Percentiles rank a stretch among this genome's conserved stretches.
Conservation (phyloP, 2,888 invertebrate genomes). For the Nymphalis urticae region DNA sequence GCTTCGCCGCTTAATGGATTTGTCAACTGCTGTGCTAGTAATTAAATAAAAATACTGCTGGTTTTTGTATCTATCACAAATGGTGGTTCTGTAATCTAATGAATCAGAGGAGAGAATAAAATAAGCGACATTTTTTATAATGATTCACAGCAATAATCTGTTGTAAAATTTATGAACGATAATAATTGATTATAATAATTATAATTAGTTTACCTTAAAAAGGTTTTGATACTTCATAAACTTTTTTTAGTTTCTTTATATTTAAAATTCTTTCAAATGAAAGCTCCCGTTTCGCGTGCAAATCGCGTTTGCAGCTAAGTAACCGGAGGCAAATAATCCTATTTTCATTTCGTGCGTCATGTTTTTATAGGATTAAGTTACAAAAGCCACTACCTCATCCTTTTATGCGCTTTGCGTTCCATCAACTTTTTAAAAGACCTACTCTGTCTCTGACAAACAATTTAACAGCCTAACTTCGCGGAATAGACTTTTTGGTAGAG, state of each 20-base stretch:
- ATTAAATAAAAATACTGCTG: constrained; percentile 75
- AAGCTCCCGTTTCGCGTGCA: constrained; percentile 19
- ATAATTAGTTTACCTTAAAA: no score
- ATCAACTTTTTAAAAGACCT: constrained; percentile 68
- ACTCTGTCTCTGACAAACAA: constrained; percentile 71
- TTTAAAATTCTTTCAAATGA: constrained; percentile 22
- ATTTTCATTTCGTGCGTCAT: constrained; percentile 39
- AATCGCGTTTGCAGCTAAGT: constrained; percentile 33
- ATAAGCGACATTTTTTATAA: background rate
- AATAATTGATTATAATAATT: no score
- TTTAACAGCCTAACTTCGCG: constrained; percentile 74
- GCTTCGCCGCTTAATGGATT: constrained; percentile 70
- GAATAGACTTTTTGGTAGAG: constrained; percentile 75
- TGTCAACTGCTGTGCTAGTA: constrained; percentile 74
- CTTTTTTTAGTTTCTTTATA: no score
- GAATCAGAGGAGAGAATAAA: constrained; percentile 18
- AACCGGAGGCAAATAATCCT: constrained; percentile 40
- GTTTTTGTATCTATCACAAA: constrained; percentile 44
- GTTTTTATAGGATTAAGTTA: constrained; percentile 41
- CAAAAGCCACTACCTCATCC: constrained; percentile 47
- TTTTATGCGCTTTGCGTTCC: constrained; percentile 63
- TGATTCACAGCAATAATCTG: no score
- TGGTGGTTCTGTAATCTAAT: constrained; percentile 34
- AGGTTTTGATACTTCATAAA: no score
- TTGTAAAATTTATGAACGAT: no score